Evolutionary conservation across 2,888 invertebrate genomes (phyloP), one percentile per base, ranked within the genome.

Genomic region (Meta bourneti): DNA sequence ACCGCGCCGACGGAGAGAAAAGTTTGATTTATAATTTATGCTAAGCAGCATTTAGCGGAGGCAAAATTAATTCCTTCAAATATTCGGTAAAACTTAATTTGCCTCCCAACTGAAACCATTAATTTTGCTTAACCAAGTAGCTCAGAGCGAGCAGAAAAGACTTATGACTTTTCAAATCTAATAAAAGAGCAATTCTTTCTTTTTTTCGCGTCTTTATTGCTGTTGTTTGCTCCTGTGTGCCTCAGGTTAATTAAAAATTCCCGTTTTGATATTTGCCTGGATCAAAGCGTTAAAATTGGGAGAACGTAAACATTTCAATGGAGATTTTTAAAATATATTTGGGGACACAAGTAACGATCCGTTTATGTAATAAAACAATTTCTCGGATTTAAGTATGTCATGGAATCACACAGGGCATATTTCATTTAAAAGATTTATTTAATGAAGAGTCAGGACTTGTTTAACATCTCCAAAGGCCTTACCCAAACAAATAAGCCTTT

Each of bases 21-120:
- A 82, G 87, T 91, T 91, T 87, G 91, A 91, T 91, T 91, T 91
- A 91, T 91, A 91, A 91, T 91, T 91, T 91, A 91, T 91, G 91
- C 91, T 91, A 91, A 91, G 87, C 87, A 91, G 91, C 86, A 91
- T 91, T 87, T 91, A 91, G 91, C 82, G 87, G 87, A 82, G 87
- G 91, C 77, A 87, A 91, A 91, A 91, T 91, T 91, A 91, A 91
- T 91, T 91, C 91, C 87, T 70, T 61, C 86, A 91, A 91, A 91
- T 91, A 91, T 91, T 91, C 91, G 91, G 91, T 91, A 91, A 91
- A 91, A 91, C 91, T 91, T 91, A 91, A 91, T 91, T 91, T 91
- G 90, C 90, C 75, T 85, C 79, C 79, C 82, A 81, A 87, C 87
- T 52, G 71, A 91, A 87, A 82, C 86, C 86, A 87, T 91, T 87